These are phyloP conservation scores for Falcaria lacertinaria DNA, from an alignment of 2,888 invertebrate genomes.

Conservation along the genomic window DNA sequence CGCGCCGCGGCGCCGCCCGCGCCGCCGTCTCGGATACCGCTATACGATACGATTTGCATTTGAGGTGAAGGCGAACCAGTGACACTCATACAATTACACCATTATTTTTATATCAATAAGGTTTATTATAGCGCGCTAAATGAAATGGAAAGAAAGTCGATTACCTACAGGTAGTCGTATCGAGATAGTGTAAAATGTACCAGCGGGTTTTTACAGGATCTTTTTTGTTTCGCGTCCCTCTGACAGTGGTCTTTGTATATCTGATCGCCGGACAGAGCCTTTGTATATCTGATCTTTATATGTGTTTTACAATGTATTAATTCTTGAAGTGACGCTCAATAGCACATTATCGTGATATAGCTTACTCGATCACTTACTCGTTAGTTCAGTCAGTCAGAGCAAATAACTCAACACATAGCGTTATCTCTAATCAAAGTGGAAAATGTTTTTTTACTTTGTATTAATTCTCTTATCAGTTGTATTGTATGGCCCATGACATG, in stretches of 20 bases:
- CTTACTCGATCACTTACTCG: too few species aligned
- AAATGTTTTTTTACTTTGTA: not conserved
- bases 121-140: constrained; percentile 3
- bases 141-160: constrained; percentile 5
- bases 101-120: constrained; percentile 7
- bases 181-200: not conserved
- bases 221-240: too few species aligned
- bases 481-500: too few species aligned
- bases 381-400: too few species aligned
- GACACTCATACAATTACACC: constrained; percentile 10
- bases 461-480: not conserved
- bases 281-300: too few species aligned
- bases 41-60: constrained; percentile 54
- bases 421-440: too few species aligned
- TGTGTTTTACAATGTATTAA: too few species aligned
- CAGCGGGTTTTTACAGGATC: not conserved
- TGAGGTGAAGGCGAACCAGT: constrained; percentile 70
- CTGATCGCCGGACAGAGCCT: too few species aligned
- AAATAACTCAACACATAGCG: too few species aligned
- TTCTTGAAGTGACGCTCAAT: too few species aligned
- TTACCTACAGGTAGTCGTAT: constrained; percentile 1
- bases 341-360: too few species aligned
- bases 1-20: constrained; percentile 2
- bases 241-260: too few species aligned
- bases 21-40: constrained; percentile 30